Base-by-base conservation (phyloP, 2,113 vertebrate species). In the Hypomesus transpacificus region DNA sequence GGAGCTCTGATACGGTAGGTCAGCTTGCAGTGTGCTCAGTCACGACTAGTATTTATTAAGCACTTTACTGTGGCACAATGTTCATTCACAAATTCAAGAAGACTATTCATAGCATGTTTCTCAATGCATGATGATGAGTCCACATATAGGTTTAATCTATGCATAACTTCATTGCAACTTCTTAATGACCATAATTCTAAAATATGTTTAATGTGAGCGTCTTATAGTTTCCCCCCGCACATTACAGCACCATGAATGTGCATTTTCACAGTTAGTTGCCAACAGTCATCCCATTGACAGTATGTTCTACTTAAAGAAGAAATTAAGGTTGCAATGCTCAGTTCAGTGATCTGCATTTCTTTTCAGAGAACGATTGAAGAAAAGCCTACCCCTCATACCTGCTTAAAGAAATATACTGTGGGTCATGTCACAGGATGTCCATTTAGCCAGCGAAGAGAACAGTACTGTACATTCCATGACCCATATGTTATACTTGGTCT, bases 391-490 rank as follows among this genome's bases (percentile, higher is more conserved):
- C 39, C 6, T 46, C 0, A 34, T 39, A 39, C 39, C n/a, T n/a
- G n/a, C 9, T 46, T 46, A 46, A 11, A 51, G 53, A 56, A 68
- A 57, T 31, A 24, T 31, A 31, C 26, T 34, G 24, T 26, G 31
- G 28, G 20, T 16, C 53, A 24, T 57, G 53, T 69, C 53, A 69
- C 67, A 20, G 52, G 52, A 31, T 69, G 24, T 34, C 26, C 31
- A 58, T 69, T n/a, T 39, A 69, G 18, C 28, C 54, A 69, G 53
- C 7, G 1, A 46, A 31, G 68, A 21, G 18, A 58, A 69, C 54
- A 56, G 17, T 68, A 24, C 53, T 58, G 69, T 71, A 14, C 64
- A 66, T 51, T 39, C 61, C 26, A 39, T 26, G 46, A 13, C 14
- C 64, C 21, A 66, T 52, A 22, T n/a, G 26, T 39, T 18, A 39